Conservation (phyloP, 2,888 invertebrate genomes). For the Dasypolia templi region DNA sequence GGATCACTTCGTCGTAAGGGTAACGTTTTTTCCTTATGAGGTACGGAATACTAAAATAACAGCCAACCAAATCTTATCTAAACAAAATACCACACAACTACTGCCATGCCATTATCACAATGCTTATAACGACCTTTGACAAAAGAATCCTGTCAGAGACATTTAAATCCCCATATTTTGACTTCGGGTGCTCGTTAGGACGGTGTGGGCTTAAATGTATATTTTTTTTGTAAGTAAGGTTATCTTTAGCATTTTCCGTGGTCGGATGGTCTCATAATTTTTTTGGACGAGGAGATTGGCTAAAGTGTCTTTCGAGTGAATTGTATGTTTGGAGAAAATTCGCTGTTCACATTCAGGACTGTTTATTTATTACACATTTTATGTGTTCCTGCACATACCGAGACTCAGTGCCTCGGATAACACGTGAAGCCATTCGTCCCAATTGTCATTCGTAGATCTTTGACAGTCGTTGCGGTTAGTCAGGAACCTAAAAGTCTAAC, state of each 20-base stretch:
- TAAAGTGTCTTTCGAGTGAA: background rate
- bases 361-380: too few relatives aligned
- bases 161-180: slow-evolving; percentile 52
- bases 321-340: background rate
- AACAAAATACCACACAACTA: slow-evolving; percentile 17
- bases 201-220: slow-evolving; percentile 32
- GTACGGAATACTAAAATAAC: too few relatives aligned
- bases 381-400: too few relatives aligned
- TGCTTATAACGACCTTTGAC: slow-evolving; percentile 36
- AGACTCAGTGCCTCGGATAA: too few relatives aligned
- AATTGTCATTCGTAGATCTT: too few relatives aligned
- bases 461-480: too few relatives aligned
- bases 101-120: slow-evolving; percentile 34
- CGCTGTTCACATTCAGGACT: too few relatives aligned
- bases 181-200: slow-evolving; percentile 52
- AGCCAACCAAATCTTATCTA: background rate
- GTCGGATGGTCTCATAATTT: background rate
- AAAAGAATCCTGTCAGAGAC: slow-evolving; percentile 32
- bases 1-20: too few relatives aligned
- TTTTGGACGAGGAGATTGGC: background rate
- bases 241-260: slow-evolving; percentile 20
- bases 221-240: slow-evolving; percentile 33
- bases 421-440: too few relatives aligned
- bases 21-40: too few relatives aligned
- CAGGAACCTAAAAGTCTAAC: too few relatives aligned